Evolutionary conservation across 2,888 invertebrate species (phyloP), one percentile per base, ranked within the genome.

Genomic region (Tillus elongatus): DNA sequence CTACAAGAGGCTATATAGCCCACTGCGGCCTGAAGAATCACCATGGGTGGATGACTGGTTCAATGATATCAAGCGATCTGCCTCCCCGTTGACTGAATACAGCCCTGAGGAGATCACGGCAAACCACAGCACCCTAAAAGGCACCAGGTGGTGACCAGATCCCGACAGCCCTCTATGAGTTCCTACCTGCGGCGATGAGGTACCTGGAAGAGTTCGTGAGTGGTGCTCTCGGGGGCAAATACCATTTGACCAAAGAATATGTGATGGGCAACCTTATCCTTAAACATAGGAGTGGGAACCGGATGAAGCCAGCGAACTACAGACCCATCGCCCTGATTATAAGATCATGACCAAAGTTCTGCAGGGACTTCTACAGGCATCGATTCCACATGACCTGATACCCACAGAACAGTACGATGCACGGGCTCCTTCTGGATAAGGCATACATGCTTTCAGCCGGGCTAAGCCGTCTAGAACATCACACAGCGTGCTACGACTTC

Each of bases 301-400:
- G 10, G 4, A 1, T 4, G 2, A 43, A 50, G 12, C 48, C 47
- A 1, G 26, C 35, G 0, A 54, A 48, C 19, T 52, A 51, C 19
- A 28, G 47, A 13, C 51, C 50, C 2, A 51, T 52, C 4, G 41
- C 52, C 0, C 34, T 1, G 35, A 46, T 16, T 36, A 45, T 2
- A 53, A 53, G 31, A 41, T 53, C 4, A 42, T 51, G 3, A 47
- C 45, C n/a, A 19, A 19, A n/a, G n/a, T n/a, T n/a, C 24, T 19
- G 6, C 24, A 8, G 32, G 13, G 15, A 6, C 12, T 26, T 8
- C 6, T 19, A 6, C 6, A 19, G n/a, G n/a, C 6, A n/a, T 6
- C 6, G n/a, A 6, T 19, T n/a, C 24, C 24, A 8, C 6, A 19
- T 8, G 24, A 19, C 24, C 24, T 19, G 6, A 19, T 16, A 2